Percentiles rank a stretch among this genome's conserved stretches.
phyloP scores from a whole-genome alignment of 2,797 vertebrate genomes.

The Jordanella pulchra region DNA sequence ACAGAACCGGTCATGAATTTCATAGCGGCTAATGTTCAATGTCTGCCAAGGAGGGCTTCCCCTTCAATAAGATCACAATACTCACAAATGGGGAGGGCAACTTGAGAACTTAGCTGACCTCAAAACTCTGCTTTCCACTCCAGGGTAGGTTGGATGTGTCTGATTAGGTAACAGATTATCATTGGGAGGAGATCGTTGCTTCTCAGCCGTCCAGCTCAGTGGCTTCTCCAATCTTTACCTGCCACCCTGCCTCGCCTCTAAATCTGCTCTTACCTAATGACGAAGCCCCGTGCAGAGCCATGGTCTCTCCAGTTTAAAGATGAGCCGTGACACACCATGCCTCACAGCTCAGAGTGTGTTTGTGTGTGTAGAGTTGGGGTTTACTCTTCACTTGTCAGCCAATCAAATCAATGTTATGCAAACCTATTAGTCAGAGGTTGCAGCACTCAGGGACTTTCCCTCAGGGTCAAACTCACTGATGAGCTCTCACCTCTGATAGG shows the following conservation, averaged over 20 bases:
- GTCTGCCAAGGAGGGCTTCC: slow-evolving; percentile 11
- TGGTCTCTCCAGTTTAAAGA: slow-evolving; percentile 63
- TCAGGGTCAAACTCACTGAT: slow-evolving; percentile 58
- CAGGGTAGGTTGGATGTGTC: slow-evolving; percentile 34
- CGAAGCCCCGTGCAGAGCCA: slow-evolving; percentile 62
- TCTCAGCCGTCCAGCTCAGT: slow-evolving; percentile 43
- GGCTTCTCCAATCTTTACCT: slow-evolving; percentile 40
- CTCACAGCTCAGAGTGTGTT: slow-evolving; percentile 16
- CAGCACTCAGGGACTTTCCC: slow-evolving; percentile 50
- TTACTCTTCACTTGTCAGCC: slow-evolving; percentile 46
- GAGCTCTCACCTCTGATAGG: slow-evolving; percentile 46
- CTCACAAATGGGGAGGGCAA: background rate
- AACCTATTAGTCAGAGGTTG: slow-evolving; percentile 72
- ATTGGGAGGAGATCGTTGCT: slow-evolving; percentile 50
- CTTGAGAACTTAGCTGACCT: slow-evolving; percentile 43
- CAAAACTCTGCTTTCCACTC: slow-evolving; percentile 30
- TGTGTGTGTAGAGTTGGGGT: slow-evolving; percentile 15
- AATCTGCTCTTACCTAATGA: slow-evolving; percentile 77
- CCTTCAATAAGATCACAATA: slow-evolving; percentile 16
- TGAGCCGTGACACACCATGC: slow-evolving; percentile 40
- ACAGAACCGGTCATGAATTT: background rate
- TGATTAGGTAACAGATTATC: slow-evolving; percentile 80
- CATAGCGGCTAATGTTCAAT: background rate
- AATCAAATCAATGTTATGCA: slow-evolving; percentile 72
- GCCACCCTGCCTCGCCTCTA: slow-evolving; percentile 62